Base-by-base conservation (phyloP, 30 jellyfish, hydroid and myxozoan species). In the Hydractinia symbiolongicarpus region DNA sequence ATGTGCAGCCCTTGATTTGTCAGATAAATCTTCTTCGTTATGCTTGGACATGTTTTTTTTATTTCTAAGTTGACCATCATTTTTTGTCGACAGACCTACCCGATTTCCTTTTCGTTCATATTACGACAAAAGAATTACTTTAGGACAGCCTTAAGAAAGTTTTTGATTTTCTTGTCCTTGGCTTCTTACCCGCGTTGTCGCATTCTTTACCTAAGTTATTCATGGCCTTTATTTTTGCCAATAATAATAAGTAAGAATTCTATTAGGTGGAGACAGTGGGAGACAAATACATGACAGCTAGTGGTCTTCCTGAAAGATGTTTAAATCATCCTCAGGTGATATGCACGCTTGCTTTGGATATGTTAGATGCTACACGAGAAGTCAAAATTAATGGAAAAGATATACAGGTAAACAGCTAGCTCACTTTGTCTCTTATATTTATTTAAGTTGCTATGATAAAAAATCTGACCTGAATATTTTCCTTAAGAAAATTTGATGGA, bases 181-280 rank as follows among this genome's bases (percentile, higher is more conserved):
- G 44, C 44, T 0, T 30, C 44, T 30, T 2, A 30, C 44, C 44
- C 44, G 44, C 44, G 44, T 2, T 30, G 44, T 30, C 44, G 44
- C 44, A 30, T 30, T 30, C 44, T 30, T 30, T 30, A 0, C 44
- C 1, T 30, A 30, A 30, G 2, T 30, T 30, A 30, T 30, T 30
- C 44, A 30, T 30, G 44, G 44, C 44, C 44, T 30, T 30, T 30
- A 30, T 30, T 30, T 30, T 2, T 2, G 44, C 2, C 44, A 30
- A 30, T 30, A 30, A 30, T 30, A 30, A 30, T 30, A 30, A 30
- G 2, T 30, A 30, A 1, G 44, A 30, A 30, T 64, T 71, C 50
- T 9, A 0, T 52, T 60, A 82, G 89, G 89, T 82, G 40, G 89
- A 82, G 67, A 82, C 89, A 51, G 86, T 82, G 19, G 89, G 89